Conservation (phyloP, 1,140 invertebrate genomes). For the Trichogramma pretiosum region DNA sequence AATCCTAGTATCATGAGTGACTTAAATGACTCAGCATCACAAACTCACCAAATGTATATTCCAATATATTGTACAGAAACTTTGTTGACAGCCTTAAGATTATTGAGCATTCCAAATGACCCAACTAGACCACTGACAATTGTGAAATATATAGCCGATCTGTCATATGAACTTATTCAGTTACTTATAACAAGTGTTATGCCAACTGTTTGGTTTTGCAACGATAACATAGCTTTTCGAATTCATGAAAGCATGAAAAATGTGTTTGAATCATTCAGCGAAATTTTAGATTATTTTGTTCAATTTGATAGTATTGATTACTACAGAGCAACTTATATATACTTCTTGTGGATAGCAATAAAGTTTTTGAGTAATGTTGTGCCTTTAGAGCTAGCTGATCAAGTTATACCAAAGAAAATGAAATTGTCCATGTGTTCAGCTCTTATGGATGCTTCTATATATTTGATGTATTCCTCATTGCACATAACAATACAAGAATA, state of each 20-base stretch:
- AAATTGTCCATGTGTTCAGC: slow-evolving; percentile 27
- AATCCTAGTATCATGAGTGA: slow-evolving; percentile 27
- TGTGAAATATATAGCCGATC: slow-evolving; percentile 27
- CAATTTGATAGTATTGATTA: slow-evolving; percentile 27
- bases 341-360: slow-evolving; percentile 27
- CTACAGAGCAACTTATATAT: slow-evolving; percentile 31
- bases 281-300: slow-evolving; percentile 31
- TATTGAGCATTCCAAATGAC: slow-evolving; percentile 27
- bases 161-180: slow-evolving; percentile 30
- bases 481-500: slow-evolving; percentile 32
- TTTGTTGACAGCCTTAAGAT: slow-evolving; percentile 34
- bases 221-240: slow-evolving; percentile 27
- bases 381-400: slow-evolving; percentile 33
- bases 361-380: slow-evolving; percentile 32
- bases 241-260: slow-evolving; percentile 31
- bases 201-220: slow-evolving; percentile 35
- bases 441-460: slow-evolving; percentile 36
- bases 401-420: slow-evolving; percentile 28
- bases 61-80: slow-evolving; percentile 47
- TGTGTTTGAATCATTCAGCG: slow-evolving; percentile 29
- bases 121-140: slow-evolving; percentile 25
- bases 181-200: slow-evolving; percentile 30
- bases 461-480: slow-evolving; percentile 29
- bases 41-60: slow-evolving; percentile 43
- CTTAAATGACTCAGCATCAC: slow-evolving; percentile 32